These are phyloP conservation scores for Hoplodrina blanda DNA, from an alignment of 2,888 invertebrate genomes.

Conservation along the genomic window DNA sequence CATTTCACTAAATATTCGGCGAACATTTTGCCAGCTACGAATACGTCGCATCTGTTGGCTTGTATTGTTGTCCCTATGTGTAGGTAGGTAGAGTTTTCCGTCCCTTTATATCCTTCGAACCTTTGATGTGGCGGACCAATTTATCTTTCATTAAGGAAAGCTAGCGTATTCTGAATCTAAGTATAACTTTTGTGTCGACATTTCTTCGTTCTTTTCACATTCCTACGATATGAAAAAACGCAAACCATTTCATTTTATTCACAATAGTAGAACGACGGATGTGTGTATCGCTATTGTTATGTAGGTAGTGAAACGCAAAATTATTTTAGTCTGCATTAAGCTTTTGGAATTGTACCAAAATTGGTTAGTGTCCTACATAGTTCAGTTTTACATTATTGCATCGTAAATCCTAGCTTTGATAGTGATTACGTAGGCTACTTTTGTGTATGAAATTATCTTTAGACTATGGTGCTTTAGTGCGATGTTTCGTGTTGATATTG, in stretches of 20 bases:
- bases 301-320: slow-evolving; percentile 58
- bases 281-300: slow-evolving; percentile 36
- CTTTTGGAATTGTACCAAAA: slow-evolving; percentile 73
- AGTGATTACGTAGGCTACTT: slow-evolving; percentile 20
- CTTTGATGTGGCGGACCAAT: slow-evolving; percentile 38
- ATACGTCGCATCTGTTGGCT: slow-evolving; percentile 11
- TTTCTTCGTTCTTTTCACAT: slow-evolving; percentile 23
- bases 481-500: slow-evolving; percentile 2
- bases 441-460: slow-evolving; percentile 26
- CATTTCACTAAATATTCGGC: slow-evolving; percentile 36
- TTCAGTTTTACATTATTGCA: slow-evolving; percentile 68
- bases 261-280: slow-evolving; percentile 13
- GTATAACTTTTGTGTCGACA: slow-evolving; percentile 25
- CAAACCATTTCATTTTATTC: slow-evolving; percentile 16
- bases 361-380: slow-evolving; percentile 64
- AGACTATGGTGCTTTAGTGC: not conserved
- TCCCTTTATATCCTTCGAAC: slow-evolving; percentile 25
- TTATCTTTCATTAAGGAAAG: slow-evolving; percentile 31
- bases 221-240: not conserved
- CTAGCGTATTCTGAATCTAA: slow-evolving; percentile 8
- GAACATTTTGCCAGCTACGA: slow-evolving; percentile 23
- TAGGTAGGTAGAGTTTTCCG: slow-evolving; percentile 13
- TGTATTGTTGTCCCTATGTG: slow-evolving; percentile 19
- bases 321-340: slow-evolving; percentile 55
- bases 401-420: slow-evolving; percentile 63